Conservation (phyloP, 2,113 vertebrate genomes). For the Mohoua ochrocephala region DNA sequence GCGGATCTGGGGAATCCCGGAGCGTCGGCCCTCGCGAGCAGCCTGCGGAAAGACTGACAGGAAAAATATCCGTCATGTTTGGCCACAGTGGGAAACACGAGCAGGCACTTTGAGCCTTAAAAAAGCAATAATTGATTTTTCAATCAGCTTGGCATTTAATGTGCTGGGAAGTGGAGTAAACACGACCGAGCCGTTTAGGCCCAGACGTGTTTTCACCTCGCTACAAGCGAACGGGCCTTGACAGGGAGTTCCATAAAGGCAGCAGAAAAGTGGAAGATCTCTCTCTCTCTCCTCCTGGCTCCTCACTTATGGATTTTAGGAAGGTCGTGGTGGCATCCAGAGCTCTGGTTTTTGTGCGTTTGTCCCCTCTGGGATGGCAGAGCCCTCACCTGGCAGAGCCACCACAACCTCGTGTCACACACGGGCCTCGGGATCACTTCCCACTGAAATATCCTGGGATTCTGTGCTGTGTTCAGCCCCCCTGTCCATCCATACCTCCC, state of each 20-base stretch:
- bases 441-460: background rate
- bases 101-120: background rate
- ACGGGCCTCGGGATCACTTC: background rate
- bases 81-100: background rate
- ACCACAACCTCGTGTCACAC: fast-evolving
- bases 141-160: constrained; percentile 26
- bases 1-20: background rate
- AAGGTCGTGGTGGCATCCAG: background rate
- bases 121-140: constrained; percentile 47
- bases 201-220: background rate
- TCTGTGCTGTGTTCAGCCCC: fast-evolving
- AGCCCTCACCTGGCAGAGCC: background rate
- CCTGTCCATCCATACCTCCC: fast-evolving
- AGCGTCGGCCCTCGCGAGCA: fast-evolving
- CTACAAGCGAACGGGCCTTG: background rate
- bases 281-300: background rate
- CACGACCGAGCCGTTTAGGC: background rate
- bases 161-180: constrained; percentile 2
- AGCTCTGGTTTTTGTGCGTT: background rate
- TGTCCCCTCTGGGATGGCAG: background rate
- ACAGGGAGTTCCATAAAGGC: background rate
- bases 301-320: fast-evolving
- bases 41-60: background rate
- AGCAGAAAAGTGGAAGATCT: background rate
- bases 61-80: background rate